Evolutionary conservation across 2,888 invertebrate species (phyloP).

Genomic region (Athripsodes cinereus): DNA sequence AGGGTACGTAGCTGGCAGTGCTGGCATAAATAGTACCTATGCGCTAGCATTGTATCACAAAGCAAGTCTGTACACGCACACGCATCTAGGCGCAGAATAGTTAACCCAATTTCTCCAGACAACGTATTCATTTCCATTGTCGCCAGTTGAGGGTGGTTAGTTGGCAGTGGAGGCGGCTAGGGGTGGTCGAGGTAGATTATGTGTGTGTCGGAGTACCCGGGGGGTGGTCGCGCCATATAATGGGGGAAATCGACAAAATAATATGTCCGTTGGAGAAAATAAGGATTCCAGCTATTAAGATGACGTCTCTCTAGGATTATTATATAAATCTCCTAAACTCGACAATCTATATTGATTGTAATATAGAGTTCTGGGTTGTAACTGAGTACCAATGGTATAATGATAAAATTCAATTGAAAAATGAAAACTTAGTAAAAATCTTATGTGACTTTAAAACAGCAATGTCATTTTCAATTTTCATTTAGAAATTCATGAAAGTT

Average conservation of each 20-base stretch:
- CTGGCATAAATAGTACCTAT: background rate
- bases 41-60: background rate
- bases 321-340: too few relatives aligned
- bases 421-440: too few relatives aligned
- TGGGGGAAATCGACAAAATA: background rate
- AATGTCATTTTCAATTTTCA: too few relatives aligned
- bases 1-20: background rate
- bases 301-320: background rate
- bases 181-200: background rate
- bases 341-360: too few relatives aligned
- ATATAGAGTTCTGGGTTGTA: too few relatives aligned
- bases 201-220: background rate
- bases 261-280: background rate
- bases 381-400: too few relatives aligned
- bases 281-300: background rate
- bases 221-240: background rate
- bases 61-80: background rate
- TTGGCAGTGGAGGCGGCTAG: background rate
- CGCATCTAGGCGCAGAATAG: background rate
- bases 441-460: too few relatives aligned
- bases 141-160: background rate
- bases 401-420: too few relatives aligned
- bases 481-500: too few relatives aligned
- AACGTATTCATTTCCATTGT: slow-evolving; percentile 8
- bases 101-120: slow-evolving; percentile 8